phyloP scores from a whole-genome alignment of 2,113 vertebrate species.

The Smithornis capensis region DNA sequence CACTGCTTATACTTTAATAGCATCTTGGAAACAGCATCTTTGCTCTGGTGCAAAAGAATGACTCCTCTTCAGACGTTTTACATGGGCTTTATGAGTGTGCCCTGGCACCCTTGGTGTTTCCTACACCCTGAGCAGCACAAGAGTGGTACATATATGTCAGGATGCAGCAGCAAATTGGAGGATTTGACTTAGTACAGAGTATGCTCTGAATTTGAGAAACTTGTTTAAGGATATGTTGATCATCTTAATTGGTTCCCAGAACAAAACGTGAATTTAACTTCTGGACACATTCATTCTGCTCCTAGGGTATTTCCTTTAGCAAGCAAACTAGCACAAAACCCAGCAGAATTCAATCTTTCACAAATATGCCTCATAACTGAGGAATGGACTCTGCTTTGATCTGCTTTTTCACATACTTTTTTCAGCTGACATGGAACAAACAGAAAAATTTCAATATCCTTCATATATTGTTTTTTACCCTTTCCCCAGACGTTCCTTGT shows the following conservation, averaged over 20 bases:
- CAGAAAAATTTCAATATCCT: neutral
- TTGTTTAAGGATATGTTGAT: neutral
- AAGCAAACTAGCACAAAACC: neutral
- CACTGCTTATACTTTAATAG: constrained; percentile 12
- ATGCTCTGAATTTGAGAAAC: neutral
- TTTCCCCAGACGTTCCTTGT: neutral
- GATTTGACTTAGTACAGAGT: neutral
- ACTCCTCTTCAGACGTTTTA: neutral
- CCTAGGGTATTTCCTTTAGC: neutral
- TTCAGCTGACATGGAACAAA: neutral
- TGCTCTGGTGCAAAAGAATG: neutral
- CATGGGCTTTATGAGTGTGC: neutral
- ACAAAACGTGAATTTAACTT: neutral
- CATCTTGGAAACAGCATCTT: neutral
- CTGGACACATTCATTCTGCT: neutral
- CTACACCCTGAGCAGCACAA: neutral
- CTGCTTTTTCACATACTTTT: neutral
- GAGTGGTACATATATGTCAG: neutral
- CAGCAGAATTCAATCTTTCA: neutral
- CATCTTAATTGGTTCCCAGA: neutral
- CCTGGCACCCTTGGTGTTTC: neutral
- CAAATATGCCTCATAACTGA: neutral
- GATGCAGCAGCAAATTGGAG: neutral
- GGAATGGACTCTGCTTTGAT: neutral
- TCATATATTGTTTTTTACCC: neutral